phyloP scores from a whole-genome alignment of 2,888 invertebrate genomes.

The Philereme vetulata region DNA sequence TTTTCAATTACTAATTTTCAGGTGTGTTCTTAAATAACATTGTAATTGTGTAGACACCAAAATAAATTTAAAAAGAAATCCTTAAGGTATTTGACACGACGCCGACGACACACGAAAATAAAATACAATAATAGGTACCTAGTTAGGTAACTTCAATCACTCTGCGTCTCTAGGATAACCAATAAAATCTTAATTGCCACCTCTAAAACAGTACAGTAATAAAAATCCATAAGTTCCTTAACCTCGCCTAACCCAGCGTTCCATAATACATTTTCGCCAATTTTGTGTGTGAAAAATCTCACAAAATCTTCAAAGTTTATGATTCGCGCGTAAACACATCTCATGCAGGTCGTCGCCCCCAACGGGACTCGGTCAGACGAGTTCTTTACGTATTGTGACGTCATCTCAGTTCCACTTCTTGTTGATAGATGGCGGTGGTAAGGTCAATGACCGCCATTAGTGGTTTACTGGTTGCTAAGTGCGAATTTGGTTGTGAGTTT shows the following conservation, averaged over 20 bases:
- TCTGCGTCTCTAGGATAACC: conserved; percentile 6
- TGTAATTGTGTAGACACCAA: too few species aligned
- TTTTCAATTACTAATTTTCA: too few species aligned
- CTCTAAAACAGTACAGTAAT: conserved; percentile 27
- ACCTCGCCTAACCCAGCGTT: conserved; percentile 45
- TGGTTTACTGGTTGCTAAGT: neutral
- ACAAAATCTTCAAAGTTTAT: conserved; percentile 53
- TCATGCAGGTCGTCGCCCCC: conserved; percentile 68
- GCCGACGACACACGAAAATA: too few species aligned
- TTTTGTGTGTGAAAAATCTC: conserved; percentile 54
- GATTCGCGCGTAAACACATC: conserved; percentile 77
- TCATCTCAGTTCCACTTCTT: conserved; percentile 60
- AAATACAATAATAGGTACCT: too few species aligned
- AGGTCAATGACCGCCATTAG: conserved; percentile 16
- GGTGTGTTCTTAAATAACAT: too few species aligned
- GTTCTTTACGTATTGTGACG: conserved; percentile 72
- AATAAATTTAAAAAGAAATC: too few species aligned
- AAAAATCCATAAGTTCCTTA: conserved; percentile 43
- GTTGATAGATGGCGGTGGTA: conserved; percentile 52
- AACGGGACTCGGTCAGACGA: conserved; percentile 67
- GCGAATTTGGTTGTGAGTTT: conserved; percentile 9
- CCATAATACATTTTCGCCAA: conserved; percentile 46
- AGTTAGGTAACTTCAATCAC: neutral
- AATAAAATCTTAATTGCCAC: conserved; percentile 32
- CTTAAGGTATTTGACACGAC: too few species aligned